A percentile compares a stretch with the other conserved stretches of the same genome.
These are phyloP conservation scores for Paratrypauchen microcephalus DNA, from an alignment of 2,797 vertebrate species.

Conservation along the genomic window DNA sequence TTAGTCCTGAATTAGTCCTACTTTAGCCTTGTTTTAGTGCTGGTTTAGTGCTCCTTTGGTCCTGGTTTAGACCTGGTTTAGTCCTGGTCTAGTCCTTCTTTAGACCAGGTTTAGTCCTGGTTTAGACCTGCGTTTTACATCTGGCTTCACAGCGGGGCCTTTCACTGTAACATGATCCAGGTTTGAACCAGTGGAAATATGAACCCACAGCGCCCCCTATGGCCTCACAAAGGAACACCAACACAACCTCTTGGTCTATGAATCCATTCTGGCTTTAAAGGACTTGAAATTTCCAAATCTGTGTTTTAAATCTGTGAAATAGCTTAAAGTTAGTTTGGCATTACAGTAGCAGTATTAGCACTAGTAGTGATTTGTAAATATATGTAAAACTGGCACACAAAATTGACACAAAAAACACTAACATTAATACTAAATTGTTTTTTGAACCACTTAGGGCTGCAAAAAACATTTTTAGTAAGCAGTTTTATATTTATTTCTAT, in stretches of 20 bases:
- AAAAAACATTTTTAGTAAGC: too few species aligned
- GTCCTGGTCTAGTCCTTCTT: background rate
- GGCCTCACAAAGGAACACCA: slow-evolving; percentile 19
- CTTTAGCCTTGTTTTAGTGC: background rate
- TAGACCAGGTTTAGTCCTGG: background rate
- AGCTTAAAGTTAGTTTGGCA: background rate
- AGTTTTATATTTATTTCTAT: too few species aligned
- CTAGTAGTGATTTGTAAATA: background rate
- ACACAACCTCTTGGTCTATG: background rate
- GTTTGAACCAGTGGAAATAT: background rate
- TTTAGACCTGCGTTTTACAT: slow-evolving; percentile 21
- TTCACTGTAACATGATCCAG: slow-evolving; percentile 38
- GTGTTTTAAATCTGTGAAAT: background rate
- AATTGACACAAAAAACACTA: too few species aligned
- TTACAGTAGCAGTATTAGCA: background rate
- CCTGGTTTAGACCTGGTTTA: background rate
- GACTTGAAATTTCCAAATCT: background rate
- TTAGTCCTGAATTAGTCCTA: background rate
- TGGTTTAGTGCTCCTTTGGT: background rate
- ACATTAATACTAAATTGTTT: too few species aligned
- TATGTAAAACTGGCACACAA: too few species aligned
- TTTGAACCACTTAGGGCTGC: too few species aligned
- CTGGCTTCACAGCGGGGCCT: slow-evolving; percentile 53
- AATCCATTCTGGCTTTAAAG: background rate
- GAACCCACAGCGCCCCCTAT: slow-evolving; percentile 67